These are phyloP conservation scores for Pangasius djambal DNA, from an alignment of 2,797 vertebrate genomes.

Conservation along the genomic window DNA sequence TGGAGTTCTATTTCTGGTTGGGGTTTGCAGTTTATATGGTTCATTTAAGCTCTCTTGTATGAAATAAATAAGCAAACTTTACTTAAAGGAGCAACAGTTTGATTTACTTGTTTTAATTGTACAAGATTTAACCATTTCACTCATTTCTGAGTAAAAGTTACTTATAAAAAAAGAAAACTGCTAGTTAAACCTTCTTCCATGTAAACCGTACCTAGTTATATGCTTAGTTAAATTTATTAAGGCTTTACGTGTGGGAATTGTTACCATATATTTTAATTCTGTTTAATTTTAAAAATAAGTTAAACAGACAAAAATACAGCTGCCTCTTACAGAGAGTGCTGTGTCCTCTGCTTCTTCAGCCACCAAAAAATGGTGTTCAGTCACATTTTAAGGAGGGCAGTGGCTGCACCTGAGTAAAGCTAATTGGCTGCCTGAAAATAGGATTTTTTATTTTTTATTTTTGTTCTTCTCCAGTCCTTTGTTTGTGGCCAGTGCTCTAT, in stretches of 20 bases:
- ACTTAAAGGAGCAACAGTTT: neutral
- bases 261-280: neutral
- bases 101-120: neutral
- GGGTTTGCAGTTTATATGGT: neutral
- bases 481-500: slow-evolving; percentile 12
- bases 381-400: neutral
- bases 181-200: neutral
- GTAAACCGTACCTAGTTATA: neutral
- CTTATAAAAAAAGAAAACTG: neutral
- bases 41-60: neutral
- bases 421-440: slow-evolving; percentile 31
- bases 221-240: neutral
- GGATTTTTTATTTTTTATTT: neutral
- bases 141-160: neutral
- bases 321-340: neutral
- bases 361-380: neutral
- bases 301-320: neutral
- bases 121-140: neutral
- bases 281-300: neutral
- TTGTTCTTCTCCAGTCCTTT: slow-evolving; percentile 12
- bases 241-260: neutral
- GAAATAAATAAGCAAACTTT: neutral
- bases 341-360: neutral
- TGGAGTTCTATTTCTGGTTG: neutral
- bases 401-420: neutral